Percentiles rank a stretch among this genome's conserved stretches.
Evolutionary conservation across 2,797 vertebrate genomes (phyloP).

Genomic region (Paramormyrops hopkinsi): DNA sequence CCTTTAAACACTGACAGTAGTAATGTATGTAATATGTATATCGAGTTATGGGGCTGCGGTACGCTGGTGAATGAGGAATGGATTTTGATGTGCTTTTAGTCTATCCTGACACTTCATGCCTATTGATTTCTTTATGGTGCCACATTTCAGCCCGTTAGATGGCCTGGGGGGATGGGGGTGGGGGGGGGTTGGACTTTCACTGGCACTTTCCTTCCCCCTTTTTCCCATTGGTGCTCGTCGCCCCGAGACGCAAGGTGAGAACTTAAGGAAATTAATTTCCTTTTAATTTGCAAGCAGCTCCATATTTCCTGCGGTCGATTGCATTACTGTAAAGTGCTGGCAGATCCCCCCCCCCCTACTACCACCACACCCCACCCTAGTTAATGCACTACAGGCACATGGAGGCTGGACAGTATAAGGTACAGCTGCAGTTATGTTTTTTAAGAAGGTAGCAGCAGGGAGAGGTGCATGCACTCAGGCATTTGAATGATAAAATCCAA

Average conservation of each 20-base stretch:
- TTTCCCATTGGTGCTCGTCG: too few relatives aligned
- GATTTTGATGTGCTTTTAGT: constrained; percentile 35
- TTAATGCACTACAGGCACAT: constrained; percentile 21
- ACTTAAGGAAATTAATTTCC: constrained; percentile 46
- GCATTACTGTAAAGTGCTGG: constrained; percentile 43
- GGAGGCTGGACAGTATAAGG: constrained; percentile 3
- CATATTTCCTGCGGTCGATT: constrained; percentile 41
- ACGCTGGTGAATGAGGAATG: constrained; percentile 20
- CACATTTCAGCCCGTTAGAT: constrained; percentile 34
- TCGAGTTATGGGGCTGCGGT: constrained; percentile 4
- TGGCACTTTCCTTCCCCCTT: constrained; percentile 12
- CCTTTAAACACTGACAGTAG: neutral
- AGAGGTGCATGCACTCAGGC: neutral
- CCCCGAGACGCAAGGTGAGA: constrained; percentile 33
- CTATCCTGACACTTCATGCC: constrained; percentile 32
- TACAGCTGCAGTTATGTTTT: neutral
- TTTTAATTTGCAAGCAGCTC: constrained; percentile 45
- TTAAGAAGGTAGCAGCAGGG: neutral
- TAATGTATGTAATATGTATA: neutral
- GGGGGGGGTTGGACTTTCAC: constrained; percentile 22
- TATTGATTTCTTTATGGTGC: constrained; percentile 45
- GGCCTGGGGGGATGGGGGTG: constrained; percentile 12
- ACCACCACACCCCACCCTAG: neutral
- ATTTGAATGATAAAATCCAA: neutral
- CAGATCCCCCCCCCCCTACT: constrained; percentile 19